Percentiles rank a stretch among this genome's conserved stretches.
These are phyloP conservation scores for Telmatherina bonti DNA, from an alignment of 2,797 vertebrate genomes.

Conservation along the genomic window DNA sequence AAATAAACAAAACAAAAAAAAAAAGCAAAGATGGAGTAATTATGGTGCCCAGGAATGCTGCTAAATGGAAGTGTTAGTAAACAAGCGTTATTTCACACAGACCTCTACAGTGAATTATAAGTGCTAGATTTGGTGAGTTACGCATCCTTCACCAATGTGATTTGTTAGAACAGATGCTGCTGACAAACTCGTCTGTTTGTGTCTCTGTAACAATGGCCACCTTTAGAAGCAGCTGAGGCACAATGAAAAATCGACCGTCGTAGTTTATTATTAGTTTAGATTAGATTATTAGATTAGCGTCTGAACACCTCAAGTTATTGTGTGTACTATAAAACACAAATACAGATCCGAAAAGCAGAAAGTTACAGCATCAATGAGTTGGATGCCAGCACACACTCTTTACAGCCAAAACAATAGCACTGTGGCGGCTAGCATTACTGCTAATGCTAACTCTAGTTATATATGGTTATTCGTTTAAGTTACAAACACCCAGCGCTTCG, in stretches of 20 bases:
- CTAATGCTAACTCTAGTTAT: conserved; percentile 55
- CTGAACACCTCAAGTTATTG: neutral
- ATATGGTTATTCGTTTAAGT: neutral
- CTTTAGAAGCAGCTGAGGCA: neutral
- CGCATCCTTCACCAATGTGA: neutral
- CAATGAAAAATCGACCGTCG: neutral
- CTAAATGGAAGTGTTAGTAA: neutral
- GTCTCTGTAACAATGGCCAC: conserved; percentile 18
- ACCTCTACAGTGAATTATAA: neutral
- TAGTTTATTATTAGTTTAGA: too few relatives aligned
- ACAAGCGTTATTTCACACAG: neutral
- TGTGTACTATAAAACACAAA: neutral
- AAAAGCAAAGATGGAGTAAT: too few relatives aligned
- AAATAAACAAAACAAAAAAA: too few relatives aligned
- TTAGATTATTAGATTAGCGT: neutral
- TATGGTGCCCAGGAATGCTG: too few relatives aligned
- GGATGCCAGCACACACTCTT: neutral
- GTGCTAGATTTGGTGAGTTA: neutral
- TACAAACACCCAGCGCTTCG: neutral
- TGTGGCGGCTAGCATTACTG: conserved; percentile 24
- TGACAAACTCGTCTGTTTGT: conserved; percentile 1
- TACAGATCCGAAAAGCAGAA: neutral
- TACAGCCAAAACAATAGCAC: conserved; percentile 32
- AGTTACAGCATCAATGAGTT: neutral
- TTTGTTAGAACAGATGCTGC: neutral